Base-by-base conservation (phyloP, 2,888 invertebrate genomes). In the Clusia tigrina region DNA sequence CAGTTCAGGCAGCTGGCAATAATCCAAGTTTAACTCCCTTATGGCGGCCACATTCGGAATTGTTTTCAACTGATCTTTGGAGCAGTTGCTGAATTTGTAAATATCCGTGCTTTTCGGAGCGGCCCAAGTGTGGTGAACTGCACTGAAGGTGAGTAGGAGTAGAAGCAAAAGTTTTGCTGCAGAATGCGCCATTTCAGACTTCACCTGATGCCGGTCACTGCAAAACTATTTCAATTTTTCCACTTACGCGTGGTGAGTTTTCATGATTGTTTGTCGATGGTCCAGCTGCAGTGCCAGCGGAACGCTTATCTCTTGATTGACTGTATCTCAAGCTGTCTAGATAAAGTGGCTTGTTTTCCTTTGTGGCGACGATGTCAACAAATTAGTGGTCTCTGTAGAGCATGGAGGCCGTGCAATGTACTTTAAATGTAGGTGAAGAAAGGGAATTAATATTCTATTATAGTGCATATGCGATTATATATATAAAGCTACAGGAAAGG, bases 1-100 rank as follows among this genome's bases (percentile, higher is more conserved):
- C 46, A 84, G 60, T 3, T 69, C 69, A 17, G 73, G 60, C 1
- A 82, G 66, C 20, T 69, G 72, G 67, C 84, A 80, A 51, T 79
- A 74, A 24, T 65, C 64, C 1, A 78, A 67, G 20, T 65, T 71
- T 1, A 83, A 60, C 18, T 76, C 74, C 2, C 26, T 66, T 1
- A 73, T 5, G 2, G 37, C 25, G 10, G 56, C n/a, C 10, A 62
- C 25, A 18, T 48, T 53, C 6, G 59, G 58, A 2, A 67, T 25
- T 22, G 71, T 60, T 5, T 23, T 51, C 32, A 78, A 20, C 20
- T 69, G 61, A 0, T 69, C 68, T 9, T 62, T 62, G 10, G 67
- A 74, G 61, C 77, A 78, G 48, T 74, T 66, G 54, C 37, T 71
- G 17, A 79, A 42, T 15, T 18, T 64, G 63, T 63, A 70, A n/a